A percentile compares a stretch with the other conserved stretches of the same genome.
Evolutionary conservation across 2,888 invertebrate species (phyloP).

Genomic region (Listrodromus nycthemerus): DNA sequence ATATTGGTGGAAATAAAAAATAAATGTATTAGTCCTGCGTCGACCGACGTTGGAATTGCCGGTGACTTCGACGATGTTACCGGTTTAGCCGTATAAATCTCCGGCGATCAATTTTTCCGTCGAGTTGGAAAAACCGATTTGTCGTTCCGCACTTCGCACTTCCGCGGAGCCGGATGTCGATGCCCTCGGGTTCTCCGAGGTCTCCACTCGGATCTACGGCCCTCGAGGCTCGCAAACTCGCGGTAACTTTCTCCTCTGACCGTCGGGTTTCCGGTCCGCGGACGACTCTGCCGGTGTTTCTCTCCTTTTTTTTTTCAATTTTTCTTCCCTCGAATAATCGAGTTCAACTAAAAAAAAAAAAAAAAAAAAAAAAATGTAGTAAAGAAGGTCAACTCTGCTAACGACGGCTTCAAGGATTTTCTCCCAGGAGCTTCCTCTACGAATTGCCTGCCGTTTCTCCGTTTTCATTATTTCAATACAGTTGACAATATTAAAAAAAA

Average conservation of each 20-base stretch:
- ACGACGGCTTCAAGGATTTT: background rate
- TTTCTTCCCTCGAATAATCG: conserved; percentile 21
- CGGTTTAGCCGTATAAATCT: background rate
- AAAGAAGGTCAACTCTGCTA: background rate
- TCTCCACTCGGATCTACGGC: conserved; percentile 5
- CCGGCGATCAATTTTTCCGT: background rate
- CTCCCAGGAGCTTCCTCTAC: too few species aligned
- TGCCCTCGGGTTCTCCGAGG: conserved; percentile 14
- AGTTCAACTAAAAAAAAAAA: background rate
- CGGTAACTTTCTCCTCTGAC: conserved; percentile 6
- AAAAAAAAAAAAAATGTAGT: background rate
- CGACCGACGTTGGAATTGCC: too few species aligned
- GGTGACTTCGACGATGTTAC: background rate
- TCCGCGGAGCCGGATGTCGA: conserved; percentile 36
- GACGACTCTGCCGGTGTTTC: background rate
- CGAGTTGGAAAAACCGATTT: conserved; percentile 31
- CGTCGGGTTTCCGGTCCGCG: conserved; percentile 44
- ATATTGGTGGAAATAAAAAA: too few species aligned
- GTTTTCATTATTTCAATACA: background rate
- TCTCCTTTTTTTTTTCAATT: conserved; percentile 29
- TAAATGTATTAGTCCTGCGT: too few species aligned
- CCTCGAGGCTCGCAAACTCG: background rate
- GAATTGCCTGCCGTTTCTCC: background rate
- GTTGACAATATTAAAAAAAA: too few species aligned
- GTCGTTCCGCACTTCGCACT: conserved; percentile 16